Evolutionary conservation across 1,140 invertebrate genomes (phyloP), one percentile per base, ranked within the genome.

Genomic region (Scaptomyza graminum): DNA sequence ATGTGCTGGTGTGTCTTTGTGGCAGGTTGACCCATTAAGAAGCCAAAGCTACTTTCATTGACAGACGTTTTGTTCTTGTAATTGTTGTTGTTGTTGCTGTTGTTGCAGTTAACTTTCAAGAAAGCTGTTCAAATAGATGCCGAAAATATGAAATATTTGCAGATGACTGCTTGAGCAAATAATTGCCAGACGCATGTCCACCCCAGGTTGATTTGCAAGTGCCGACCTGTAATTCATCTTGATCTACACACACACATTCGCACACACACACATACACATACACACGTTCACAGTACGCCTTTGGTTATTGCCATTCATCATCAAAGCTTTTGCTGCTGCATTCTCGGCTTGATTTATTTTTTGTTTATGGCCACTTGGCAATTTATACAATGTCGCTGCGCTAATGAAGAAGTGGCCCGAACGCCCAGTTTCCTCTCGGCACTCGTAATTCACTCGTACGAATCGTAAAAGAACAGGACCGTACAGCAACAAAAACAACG

Each of bases 11-110:
- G 44, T 69, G 41, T 63, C 52, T 52, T 47, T 67, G 47, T 79
- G 46, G 62, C 67, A 64, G 67, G 68, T 82, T 87, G 82, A 87
- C 82, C 82, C 75, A 87, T 83, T 87, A 87, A 87, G 39, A 63
- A 74, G 52, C 57, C 71, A 66, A 66, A 60, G 72, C 79, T 80
- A 80, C 76, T 79, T 79, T 79, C 76, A 60, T 79, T 78, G 76
- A 54, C 70, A 73, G 49, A 59, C 52, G 66, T 37, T 46, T 59
- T 22, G 41, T n/a, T 41, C 2, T 8, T n/a, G 37, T 41, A n/a
- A n/a, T 46, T 74, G 57, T 51, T 46, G 31, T 49, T 37, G 16
- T 34, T 22, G 18, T 51, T 46, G 31, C 49, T 37, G 16, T 34
- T 22, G 18, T 8, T 5, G 41, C n/a, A 18, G 49, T 59, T 31